Evolutionary conservation across 2,113 vertebrate species (phyloP).

Genomic region (Peromyscus californicus): DNA sequence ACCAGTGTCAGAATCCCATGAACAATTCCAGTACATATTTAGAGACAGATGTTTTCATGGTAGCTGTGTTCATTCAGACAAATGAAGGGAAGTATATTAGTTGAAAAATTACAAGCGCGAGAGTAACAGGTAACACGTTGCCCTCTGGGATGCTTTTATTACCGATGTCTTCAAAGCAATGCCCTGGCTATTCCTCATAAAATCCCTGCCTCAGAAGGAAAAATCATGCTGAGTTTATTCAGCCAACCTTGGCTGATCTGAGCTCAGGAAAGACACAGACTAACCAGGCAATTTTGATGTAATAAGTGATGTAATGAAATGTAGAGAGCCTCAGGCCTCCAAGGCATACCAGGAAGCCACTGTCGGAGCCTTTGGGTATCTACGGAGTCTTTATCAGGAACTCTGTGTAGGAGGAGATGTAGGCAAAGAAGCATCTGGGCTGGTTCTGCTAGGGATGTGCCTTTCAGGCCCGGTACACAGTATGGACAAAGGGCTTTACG

Average conservation of each 20-base stretch:
- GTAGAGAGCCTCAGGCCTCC: rapidly evolving
- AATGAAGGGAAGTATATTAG: neutral
- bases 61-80: neutral
- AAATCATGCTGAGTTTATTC: neutral
- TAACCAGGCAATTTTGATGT: neutral
- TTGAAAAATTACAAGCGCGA: neutral
- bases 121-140: neutral
- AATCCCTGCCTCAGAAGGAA: neutral
- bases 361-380: neutral
- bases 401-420: rapidly evolving
- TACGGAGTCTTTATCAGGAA: neutral
- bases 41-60: neutral
- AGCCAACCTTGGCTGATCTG: neutral
- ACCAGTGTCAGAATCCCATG: neutral
- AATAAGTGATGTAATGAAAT: neutral
- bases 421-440: neutral
- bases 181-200: neutral
- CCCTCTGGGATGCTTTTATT: neutral
- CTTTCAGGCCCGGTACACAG: neutral
- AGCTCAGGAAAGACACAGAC: neutral
- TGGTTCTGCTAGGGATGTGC: neutral
- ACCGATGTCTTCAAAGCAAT: neutral
- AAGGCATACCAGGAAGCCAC: neutral
- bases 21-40: neutral
- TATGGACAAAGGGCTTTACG: neutral